phyloP scores from a whole-genome alignment of 2,888 invertebrate species.

The Seira musarum region DNA sequence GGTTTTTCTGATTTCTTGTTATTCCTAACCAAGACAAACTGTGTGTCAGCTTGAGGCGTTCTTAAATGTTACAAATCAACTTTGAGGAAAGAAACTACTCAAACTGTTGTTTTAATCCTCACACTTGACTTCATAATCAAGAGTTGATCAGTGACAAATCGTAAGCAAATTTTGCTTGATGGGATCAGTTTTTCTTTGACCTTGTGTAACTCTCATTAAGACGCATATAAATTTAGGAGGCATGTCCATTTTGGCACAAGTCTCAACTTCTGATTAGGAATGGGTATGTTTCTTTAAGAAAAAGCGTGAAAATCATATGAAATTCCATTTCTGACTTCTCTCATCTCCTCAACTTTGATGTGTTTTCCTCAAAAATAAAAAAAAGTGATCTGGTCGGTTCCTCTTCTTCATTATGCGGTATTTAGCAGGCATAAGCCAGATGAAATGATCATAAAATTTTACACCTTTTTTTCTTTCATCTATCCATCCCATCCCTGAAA shows the following conservation, averaged over 20 bases:
- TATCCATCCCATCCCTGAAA: constrained; percentile 37
- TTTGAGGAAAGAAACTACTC: constrained; percentile 11
- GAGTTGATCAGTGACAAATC: constrained; percentile 54
- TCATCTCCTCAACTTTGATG: too few species aligned
- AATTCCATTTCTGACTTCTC: neutral
- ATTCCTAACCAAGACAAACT: neutral
- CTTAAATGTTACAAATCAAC: constrained; percentile 9
- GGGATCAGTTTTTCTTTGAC: constrained; percentile 37
- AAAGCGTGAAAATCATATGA: neutral
- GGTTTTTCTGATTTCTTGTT: constrained; percentile 27
- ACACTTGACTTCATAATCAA: constrained; percentile 5
- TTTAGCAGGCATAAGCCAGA: constrained; percentile 35
- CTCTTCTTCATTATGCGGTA: constrained; percentile 11
- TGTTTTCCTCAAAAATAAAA: neutral
- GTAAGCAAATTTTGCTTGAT: constrained; percentile 43
- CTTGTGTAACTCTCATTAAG: constrained; percentile 24
- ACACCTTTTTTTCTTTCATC: constrained; percentile 41
- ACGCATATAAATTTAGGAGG: neutral
- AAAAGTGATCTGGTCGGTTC: constrained; percentile 11
- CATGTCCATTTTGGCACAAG: constrained; percentile 16
- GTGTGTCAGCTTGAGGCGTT: neutral
- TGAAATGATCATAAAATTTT: constrained; percentile 52
- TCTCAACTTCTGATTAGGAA: constrained; percentile 3
- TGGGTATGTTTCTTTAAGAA: constrained; percentile 3
- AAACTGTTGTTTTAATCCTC: constrained; percentile 38